Percentiles rank a stretch among this genome's conserved stretches.
phyloP scores from a whole-genome alignment of 2,888 invertebrate genomes.

The Leptogaster cylindrica region DNA sequence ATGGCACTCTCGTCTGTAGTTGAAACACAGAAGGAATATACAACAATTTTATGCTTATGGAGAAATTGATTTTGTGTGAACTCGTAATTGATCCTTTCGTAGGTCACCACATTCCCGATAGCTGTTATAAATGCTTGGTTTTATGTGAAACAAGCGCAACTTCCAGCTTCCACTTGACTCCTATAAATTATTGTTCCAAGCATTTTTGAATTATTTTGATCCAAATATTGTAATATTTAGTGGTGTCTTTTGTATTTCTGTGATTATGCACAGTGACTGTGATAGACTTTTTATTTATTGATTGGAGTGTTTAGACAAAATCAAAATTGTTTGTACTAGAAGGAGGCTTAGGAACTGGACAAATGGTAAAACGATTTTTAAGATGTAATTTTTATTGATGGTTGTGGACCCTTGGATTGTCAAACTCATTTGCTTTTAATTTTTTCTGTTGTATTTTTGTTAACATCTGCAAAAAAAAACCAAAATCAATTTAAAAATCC shows the following conservation, averaged over 20 bases:
- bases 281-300: slow-evolving; percentile 6
- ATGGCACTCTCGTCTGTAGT: too few relatives aligned
- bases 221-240: slow-evolving; percentile 7
- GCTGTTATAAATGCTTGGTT: not conserved
- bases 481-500: slow-evolving; percentile 3
- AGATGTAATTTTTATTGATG: slow-evolving; percentile 4
- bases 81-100: not conserved
- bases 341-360: slow-evolving; percentile 20
- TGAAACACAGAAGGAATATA: too few relatives aligned
- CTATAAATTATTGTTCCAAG: slow-evolving; percentile 10
- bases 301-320: slow-evolving; percentile 6
- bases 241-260: slow-evolving; percentile 11
- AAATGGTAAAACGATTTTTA: slow-evolving; percentile 11
- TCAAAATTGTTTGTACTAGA: slow-evolving; percentile 2
- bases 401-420: slow-evolving; percentile 8
- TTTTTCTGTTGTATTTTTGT: slow-evolving; percentile 5
- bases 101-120: not conserved
- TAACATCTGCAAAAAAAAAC: too few relatives aligned
- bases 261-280: slow-evolving; percentile 22
- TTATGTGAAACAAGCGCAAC: slow-evolving; percentile 17
- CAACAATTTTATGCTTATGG: too few relatives aligned
- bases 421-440: slow-evolving; percentile 12
- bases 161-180: slow-evolving; percentile 4
- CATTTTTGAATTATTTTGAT: slow-evolving; percentile 12
- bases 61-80: slow-evolving; percentile 1